A percentile compares a stretch with the other conserved stretches of the same genome.
phyloP scores from a whole-genome alignment of 2,888 invertebrate genomes.

The Timema podura region DNA sequence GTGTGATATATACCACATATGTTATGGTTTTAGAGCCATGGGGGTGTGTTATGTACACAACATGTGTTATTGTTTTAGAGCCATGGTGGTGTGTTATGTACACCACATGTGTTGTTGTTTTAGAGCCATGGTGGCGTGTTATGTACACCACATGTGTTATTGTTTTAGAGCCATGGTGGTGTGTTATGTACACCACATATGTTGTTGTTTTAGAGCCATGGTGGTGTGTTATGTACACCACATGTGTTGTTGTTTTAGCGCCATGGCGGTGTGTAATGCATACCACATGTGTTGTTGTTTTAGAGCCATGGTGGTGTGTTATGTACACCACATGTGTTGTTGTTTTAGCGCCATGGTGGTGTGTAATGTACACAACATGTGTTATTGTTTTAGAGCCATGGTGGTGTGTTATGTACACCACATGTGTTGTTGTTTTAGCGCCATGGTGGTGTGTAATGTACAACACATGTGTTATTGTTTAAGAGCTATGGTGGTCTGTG shows the following conservation, averaged over 20 bases:
- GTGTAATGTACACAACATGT: too few relatives aligned
- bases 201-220: slow-evolving; percentile 40
- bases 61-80: slow-evolving; percentile 35
- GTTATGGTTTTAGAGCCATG: slow-evolving; percentile 40
- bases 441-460: slow-evolving; percentile 44
- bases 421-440: slow-evolving; percentile 35
- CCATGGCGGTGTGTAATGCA: slow-evolving; percentile 44
- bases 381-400: slow-evolving; percentile 40
- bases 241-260: slow-evolving; percentile 35
- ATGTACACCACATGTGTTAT: too few relatives aligned
- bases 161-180: slow-evolving; percentile 44
- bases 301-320: slow-evolving; percentile 45
- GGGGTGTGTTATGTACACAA: too few relatives aligned
- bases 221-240: too few relatives aligned
- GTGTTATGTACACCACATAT: too few relatives aligned
- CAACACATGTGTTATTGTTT: background rate
- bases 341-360: slow-evolving; percentile 43
- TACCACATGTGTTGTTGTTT: background rate
- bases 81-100: slow-evolving; percentile 44
- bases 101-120: background rate
- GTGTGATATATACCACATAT: too few relatives aligned
- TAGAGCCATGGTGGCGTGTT: slow-evolving; percentile 44
- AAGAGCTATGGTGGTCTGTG: slow-evolving; percentile 45
- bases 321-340: too few relatives aligned
- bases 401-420: too few relatives aligned